phyloP scores from a whole-genome alignment of 2,888 invertebrate species.

The Aproaerema taeniolella region DNA sequence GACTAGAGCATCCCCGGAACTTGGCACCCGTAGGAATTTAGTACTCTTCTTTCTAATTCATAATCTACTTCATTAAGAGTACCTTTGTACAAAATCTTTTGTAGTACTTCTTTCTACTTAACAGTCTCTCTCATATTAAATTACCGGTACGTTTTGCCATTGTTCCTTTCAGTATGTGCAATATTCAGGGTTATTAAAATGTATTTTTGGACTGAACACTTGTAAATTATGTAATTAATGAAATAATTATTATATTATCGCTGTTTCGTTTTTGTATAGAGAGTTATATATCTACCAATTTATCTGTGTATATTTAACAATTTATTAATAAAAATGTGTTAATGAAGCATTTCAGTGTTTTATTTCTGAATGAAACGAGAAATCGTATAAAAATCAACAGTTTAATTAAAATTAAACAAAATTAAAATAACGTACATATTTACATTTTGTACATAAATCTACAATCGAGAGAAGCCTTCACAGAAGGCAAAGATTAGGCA shows the following conservation, averaged over 20 bases:
- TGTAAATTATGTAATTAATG: constrained; percentile 52
- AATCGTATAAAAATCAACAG: constrained; percentile 57
- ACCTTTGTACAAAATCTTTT: too few species aligned
- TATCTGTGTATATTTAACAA: constrained; percentile 59
- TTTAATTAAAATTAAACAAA: constrained; percentile 42
- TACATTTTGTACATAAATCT: constrained; percentile 55
- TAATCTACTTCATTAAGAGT: too few species aligned
- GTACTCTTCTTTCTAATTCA: too few species aligned
- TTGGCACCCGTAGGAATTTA: too few species aligned
- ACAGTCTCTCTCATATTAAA: too few species aligned
- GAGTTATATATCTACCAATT: constrained; percentile 54
- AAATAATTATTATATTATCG: too few species aligned
- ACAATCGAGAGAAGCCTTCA: constrained; percentile 66
- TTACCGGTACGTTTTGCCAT: too few species aligned
- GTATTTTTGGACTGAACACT: constrained; percentile 19
- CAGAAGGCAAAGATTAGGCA: constrained; percentile 59
- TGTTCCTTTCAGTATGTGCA: too few species aligned
- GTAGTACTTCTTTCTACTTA: too few species aligned
- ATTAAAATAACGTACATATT: constrained; percentile 66
- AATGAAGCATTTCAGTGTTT: constrained; percentile 18
- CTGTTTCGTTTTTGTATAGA: constrained; percentile 65
- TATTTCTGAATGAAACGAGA: constrained; percentile 28
- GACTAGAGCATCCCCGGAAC: too few species aligned
- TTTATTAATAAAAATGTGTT: constrained; percentile 55
- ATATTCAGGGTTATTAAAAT: too few species aligned